Base-by-base conservation (phyloP, 2,888 invertebrate genomes). In the Anodontia alba region DNA sequence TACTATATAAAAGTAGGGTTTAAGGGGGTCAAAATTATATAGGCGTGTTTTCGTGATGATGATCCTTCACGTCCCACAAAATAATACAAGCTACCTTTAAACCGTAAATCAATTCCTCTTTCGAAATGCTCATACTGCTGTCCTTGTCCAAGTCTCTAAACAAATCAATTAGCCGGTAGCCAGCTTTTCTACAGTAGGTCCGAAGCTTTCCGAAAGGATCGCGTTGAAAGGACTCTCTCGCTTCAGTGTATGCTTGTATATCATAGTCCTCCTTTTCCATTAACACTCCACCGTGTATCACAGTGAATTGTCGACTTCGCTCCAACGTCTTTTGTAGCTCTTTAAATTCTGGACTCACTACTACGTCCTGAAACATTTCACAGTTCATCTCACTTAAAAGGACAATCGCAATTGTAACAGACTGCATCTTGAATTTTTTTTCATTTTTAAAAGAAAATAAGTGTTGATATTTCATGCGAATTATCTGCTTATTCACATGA, bases 111-210 rank as follows among this genome's bases (percentile, higher is more conserved):
- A 93, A 90, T 73, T 93, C 93, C 17, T 92, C 89, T 42, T 75
- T 82, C 8, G 88, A 87, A 42, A 93, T 88, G 1, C 86, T 76
- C 80, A 82, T 87, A 69, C 89, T 92, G n/a, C 89, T 81, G 80
- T 93, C 93, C 66, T 90, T 92, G 85, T 93, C 93, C 57, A 93
- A 91, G 74, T 92, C 92, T 73, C 88, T 88, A 81, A 93, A 93
- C 23, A 93, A 81, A 78, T 93, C 93, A 31, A 93, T 83, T 15
- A 93, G 88, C 29, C 93, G 85, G 72, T 92, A 90, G 8, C 92
- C 91, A 10, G 86, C 80, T 8, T 87, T 79, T 31, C 87, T 87
- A 7, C 88, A 84, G 69, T 90, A 92, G 29, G 83, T 79, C 51
- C 86, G 87, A n/a, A 93, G 80, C 72, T 91, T 92, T 42, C 90